Conservation (phyloP, 2,113 vertebrate species). For the Marmota monax region DNA sequence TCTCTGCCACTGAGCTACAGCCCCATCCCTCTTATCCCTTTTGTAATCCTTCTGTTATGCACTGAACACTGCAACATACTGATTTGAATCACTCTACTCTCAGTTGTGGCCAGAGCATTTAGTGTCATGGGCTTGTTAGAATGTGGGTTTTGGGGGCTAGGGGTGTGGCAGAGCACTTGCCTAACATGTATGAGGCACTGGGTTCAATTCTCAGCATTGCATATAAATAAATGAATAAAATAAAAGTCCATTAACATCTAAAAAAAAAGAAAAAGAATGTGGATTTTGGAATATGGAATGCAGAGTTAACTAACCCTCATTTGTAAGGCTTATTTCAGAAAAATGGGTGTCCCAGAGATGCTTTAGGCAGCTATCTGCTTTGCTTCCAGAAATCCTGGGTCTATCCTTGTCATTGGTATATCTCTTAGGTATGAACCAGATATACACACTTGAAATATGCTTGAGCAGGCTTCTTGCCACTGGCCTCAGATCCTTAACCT, state of each 20-base stretch:
- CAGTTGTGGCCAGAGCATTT: neutral
- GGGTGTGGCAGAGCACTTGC: too few species aligned
- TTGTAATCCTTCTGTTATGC: conserved; percentile 1
- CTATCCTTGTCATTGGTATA: neutral
- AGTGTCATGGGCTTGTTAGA: neutral
- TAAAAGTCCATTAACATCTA: too few species aligned
- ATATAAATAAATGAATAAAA: too few species aligned
- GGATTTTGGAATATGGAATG: neutral
- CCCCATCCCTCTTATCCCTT: neutral
- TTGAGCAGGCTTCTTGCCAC: neutral
- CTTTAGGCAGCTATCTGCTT: neutral
- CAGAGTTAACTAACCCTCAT: conserved; percentile 5
- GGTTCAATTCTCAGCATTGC: too few species aligned
- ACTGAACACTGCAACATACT: neutral
- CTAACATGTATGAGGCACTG: too few species aligned
- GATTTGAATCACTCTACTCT: conserved; percentile 27
- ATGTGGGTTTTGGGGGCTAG: neutral
- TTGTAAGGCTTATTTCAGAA: conserved; percentile 11
- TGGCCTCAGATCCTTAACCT: neutral
- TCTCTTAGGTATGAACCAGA: neutral
- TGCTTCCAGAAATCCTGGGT: neutral
- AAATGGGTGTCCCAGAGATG: neutral
- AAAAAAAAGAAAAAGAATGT: neutral
- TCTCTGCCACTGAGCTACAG: too few species aligned
- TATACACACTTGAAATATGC: neutral